Base-by-base conservation (phyloP, 1,140 invertebrate genomes). In the Aphidius ervi region DNA sequence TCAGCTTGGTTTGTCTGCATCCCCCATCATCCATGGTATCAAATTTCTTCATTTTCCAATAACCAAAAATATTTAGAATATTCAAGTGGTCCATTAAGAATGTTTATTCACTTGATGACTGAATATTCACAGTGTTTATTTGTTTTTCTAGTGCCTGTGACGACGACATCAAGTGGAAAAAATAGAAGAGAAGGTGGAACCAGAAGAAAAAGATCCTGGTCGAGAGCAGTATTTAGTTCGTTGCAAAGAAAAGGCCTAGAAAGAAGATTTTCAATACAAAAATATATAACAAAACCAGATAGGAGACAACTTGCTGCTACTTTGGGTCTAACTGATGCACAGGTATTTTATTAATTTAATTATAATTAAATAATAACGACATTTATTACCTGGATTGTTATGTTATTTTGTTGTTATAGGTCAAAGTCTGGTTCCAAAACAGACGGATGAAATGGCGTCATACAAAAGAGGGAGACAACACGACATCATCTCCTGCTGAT, bases 391-490 rank as follows among this genome's bases (percentile, higher is more conserved):
- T 60, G 48, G 50, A 57, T 9, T 63, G 31, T 16, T 16, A 58
- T 60, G 9, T 43, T 9, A 66, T 50, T 57, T 45, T 46, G 48
- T 69, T 48, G 63, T 48, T 60, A 42, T 70, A 93, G 90, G 91
- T 95, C 1, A 95, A 95, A 80, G 92, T 95, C 0, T 95, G 93
- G 92, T 95, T 94, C 75, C 93, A 95, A 82, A 96, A 96, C 76
- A 83, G 93, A 39, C 84, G 93, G 58, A 95, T 95, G 92, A 95
- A 95, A 76, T 95, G 92, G 92, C 84, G 92, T 2, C 91, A 94
- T 66, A 90, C 87, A 7, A 89, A 89, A 69, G 89, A 92, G 71
- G 85, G 70, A 54, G 80, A 83, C 5, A 79, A 74, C 66, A 58
- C 46, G 47, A 58, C 59, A 7, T 57, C 65, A 0, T 42, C 56